Base-by-base conservation (phyloP, 1,140 invertebrate species). In the Formica selysi region DNA sequence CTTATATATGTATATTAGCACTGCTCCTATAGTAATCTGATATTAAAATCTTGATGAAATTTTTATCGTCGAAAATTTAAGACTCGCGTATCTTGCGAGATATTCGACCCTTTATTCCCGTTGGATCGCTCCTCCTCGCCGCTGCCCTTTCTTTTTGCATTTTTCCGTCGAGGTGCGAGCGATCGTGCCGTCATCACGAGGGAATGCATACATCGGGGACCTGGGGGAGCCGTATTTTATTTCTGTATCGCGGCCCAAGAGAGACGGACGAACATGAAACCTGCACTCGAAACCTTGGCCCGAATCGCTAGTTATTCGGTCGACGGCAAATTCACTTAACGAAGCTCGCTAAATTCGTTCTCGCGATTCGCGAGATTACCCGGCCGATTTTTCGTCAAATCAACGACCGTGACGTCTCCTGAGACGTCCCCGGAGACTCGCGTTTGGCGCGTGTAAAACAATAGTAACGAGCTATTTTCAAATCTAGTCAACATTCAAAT, bases 251-350 rank as follows among this genome's bases (percentile, higher is more conserved):
- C 79, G 67, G 59, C 71, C 76, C 57, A 54, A 74, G 38, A 59
- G 26, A 73, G 54, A 83, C 32, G 16, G 70, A 76, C 86, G 65
- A 91, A 73, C 90, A 90, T 1, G 26, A 85, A 87, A 38, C 36
- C 85, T 91, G 85, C 87, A 90, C 78, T 54, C 68, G 67, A 87
- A 92, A 92, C 92, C 92, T 93, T 93, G 92, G 90, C 91, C 91
- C 88, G 87, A 90, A 92, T 92, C 88, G 71, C 74, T 81, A 86
- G 89, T 86, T 84, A 90, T 90, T 90, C 87, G 86, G 79, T 26
- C 89, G 44, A 26, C 67, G 3, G 32, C 22, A 36, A 32, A 8
- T 36, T 74, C 26, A 26, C 54, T 83, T 83, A 74, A 74, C 68
- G 51, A 81, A 71, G 38, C 68, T 32, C 67, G 67, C 67, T 81